These are phyloP conservation scores for Drosophila algonquin DNA, from an alignment of 2,888 invertebrate species.

Conservation along the genomic window DNA sequence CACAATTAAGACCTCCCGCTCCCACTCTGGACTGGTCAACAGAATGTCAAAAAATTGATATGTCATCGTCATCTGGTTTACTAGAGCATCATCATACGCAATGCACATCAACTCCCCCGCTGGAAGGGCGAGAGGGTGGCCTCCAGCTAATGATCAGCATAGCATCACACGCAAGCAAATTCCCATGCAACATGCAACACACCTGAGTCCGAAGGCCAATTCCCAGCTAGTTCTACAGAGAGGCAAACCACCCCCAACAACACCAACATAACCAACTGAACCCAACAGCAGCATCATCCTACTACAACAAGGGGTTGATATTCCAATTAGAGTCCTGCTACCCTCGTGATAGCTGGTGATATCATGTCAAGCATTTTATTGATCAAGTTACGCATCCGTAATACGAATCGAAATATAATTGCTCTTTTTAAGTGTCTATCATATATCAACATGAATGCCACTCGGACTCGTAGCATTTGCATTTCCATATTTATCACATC, in stretches of 20 bases:
- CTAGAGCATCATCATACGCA: conserved; percentile 64
- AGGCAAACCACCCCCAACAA: conserved; percentile 44
- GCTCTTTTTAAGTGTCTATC: conserved; percentile 73
- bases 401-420: conserved; percentile 77
- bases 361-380: conserved; percentile 75
- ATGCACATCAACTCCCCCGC: conserved; percentile 16
- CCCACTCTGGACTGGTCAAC: conserved; percentile 41
- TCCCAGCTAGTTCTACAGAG: not conserved
- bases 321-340: conserved; percentile 75
- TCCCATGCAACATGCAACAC: conserved; percentile 71
- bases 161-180: conserved; percentile 78
- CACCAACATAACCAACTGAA: not conserved
- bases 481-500: conserved; percentile 9
- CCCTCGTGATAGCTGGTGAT: conserved; percentile 42
- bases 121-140: not conserved
- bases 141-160: conserved; percentile 65
- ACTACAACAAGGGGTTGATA: conserved; percentile 55
- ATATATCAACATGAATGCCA: conserved; percentile 52
- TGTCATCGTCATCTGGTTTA: conserved; percentile 82
- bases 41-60: conserved; percentile 63
- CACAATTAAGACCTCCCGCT: conserved; percentile 57
- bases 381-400: conserved; percentile 76
- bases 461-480: conserved; percentile 33
- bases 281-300: conserved; percentile 31
- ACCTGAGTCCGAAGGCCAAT: conserved; percentile 57